Evolutionary conservation across 2,888 invertebrate species (phyloP).

Genomic region (Pachymerium ferrugineum): DNA sequence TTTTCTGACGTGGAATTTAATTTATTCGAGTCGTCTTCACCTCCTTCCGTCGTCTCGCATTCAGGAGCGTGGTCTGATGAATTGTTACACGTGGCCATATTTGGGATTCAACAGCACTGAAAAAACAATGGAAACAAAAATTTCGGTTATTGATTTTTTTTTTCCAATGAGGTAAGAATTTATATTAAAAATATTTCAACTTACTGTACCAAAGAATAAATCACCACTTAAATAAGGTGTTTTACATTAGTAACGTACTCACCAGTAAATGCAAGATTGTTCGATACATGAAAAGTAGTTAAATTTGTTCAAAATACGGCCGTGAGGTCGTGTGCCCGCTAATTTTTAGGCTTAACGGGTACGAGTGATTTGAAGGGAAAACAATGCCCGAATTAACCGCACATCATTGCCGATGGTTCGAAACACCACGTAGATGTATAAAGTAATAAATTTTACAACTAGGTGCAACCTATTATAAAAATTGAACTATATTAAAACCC

Average conservation of each 20-base stretch:
- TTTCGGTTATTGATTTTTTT: neutral
- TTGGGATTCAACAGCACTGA: neutral
- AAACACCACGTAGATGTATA: neutral
- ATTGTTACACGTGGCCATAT: neutral
- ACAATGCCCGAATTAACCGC: neutral
- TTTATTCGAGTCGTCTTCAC: neutral
- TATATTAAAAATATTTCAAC: neutral
- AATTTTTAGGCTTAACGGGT: neutral
- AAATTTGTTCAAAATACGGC: neutral
- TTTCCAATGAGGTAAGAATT: neutral
- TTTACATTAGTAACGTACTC: too few species aligned
- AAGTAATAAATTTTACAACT: neutral
- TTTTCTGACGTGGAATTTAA: neutral
- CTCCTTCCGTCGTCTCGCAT: neutral
- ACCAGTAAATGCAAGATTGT: too few species aligned
- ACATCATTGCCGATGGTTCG: neutral
- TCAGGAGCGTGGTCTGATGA: neutral
- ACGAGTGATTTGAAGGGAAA: neutral
- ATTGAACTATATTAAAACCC: neutral
- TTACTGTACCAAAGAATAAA: neutral
- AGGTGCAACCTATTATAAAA: neutral
- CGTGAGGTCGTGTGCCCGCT: slow-evolving; percentile 2
- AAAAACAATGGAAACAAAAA: neutral
- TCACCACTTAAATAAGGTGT: neutral
- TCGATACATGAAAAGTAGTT: too few species aligned